Evolutionary conservation across 2,113 vertebrate species (phyloP), one percentile per base, ranked within the genome.

Genomic region (Murina feae): DNA sequence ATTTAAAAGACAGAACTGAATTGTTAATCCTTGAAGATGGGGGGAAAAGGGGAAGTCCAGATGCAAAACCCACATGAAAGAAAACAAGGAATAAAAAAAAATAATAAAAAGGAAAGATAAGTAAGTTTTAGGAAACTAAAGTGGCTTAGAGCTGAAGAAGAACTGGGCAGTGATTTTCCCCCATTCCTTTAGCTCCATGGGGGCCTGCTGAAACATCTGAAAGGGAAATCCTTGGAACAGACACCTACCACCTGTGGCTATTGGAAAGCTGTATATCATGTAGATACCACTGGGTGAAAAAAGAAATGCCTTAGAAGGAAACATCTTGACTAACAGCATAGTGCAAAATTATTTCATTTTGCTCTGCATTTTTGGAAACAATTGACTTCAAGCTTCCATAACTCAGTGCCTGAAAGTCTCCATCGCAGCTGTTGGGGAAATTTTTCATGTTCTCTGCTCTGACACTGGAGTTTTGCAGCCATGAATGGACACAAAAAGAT

Each of bases 401-500:
- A 94, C 55, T 85, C 86, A 2, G 9, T 51, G 53, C 53, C 71
- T 95, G 82, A 75, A 96, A 96, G 72, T 92, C 87, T 96, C 94
- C 92, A 93, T 94, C 69, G 25, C 42, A 68, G 81, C 90, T 92
- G 71, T 63, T 90, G 78, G 81, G 94, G 87, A 95, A 91, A 90
- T 83, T 79, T 53, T 89, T 94, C 71, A 37, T 75, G 78, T 93
- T 92, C 94, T 97, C 39, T 75, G 17, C 32, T 92, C 21, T 58
- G 60, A 91, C 63, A 94, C 72, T 83, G 49, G 90, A 93, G 80
- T 88, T 95, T 82, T 95, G n/a, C 85, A 96, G 81, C 76, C 63
- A 35, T 94, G 76, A 97, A 96, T 88, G 89, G 95, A 90, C 87
- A 96, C 87, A 96, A 97, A 97, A 96, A 96, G 93, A 96, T 97